Percentiles rank a stretch among this genome's conserved stretches.
These are phyloP conservation scores for Ochotona princeps DNA, from an alignment of 2,113 vertebrate species.

Conservation along the genomic window DNA sequence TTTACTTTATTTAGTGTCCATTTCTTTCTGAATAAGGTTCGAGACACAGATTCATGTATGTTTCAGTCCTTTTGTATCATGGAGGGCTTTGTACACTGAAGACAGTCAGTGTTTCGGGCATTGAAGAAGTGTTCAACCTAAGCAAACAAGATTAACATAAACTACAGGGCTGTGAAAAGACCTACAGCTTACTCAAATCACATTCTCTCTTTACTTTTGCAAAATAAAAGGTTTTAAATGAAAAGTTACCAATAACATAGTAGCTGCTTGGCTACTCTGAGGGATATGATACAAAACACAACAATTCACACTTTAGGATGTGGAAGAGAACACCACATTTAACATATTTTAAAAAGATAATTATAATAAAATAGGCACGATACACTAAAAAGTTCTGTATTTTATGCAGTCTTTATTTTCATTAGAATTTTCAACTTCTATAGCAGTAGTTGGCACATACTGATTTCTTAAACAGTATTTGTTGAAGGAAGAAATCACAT, in stretches of 20 bases:
- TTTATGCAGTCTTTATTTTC: not conserved
- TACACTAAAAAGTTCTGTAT: not conserved
- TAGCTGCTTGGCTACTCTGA: not conserved
- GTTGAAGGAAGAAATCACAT: not conserved
- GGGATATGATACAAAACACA: not conserved
- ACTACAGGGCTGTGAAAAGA: not conserved
- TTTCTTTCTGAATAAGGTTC: not conserved
- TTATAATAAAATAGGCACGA: not conserved
- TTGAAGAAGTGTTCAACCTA: not conserved
- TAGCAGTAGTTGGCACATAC: not conserved
- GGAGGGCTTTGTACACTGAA: not conserved
- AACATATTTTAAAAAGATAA: not conserved
- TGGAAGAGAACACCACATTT: not conserved
- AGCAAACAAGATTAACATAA: constrained; percentile 27
- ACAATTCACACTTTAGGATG: not conserved
- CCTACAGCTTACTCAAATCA: not conserved
- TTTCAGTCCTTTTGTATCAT: not conserved
- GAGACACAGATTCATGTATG: not conserved
- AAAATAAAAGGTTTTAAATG: constrained; percentile 48
- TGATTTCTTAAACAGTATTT: constrained; percentile 5
- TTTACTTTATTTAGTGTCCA: not conserved
- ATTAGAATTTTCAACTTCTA: not conserved
- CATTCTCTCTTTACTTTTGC: not conserved
- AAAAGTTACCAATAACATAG: not conserved
- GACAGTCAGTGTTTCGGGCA: not conserved